phyloP scores from a whole-genome alignment of 2,888 invertebrate species.

The Cataglyphis rosenhaueri region DNA sequence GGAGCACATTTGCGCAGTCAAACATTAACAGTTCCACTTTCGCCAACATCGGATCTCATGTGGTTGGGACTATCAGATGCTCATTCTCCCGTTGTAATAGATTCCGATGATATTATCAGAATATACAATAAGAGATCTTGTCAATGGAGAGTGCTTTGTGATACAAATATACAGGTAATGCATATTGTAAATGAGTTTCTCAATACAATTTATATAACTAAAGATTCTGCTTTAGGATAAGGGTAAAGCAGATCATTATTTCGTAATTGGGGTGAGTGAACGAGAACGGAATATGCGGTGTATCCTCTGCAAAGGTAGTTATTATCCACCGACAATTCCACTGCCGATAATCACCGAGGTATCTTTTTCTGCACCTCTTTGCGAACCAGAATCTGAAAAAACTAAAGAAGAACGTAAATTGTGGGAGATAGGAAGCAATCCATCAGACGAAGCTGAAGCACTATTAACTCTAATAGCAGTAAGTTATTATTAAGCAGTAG shows the following conservation, averaged over 20 bases:
- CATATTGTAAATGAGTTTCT: constrained; percentile 8
- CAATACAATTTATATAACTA: not conserved
- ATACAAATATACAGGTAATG: constrained; percentile 90
- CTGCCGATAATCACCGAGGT: constrained; percentile 93
- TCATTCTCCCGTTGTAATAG: constrained; percentile 92
- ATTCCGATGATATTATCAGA: constrained; percentile 91
- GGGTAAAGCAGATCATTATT: constrained; percentile 91
- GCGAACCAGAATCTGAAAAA: constrained; percentile 93
- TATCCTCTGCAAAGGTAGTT: constrained; percentile 94
- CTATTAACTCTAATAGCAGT: constrained; percentile 97
- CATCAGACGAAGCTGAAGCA: constrained; percentile 90
- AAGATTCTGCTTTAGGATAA: constrained; percentile 85
- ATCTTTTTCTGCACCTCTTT: constrained; percentile 91
- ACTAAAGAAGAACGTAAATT: constrained; percentile 92
- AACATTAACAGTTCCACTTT: constrained; percentile 89
- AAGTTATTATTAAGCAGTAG: constrained; percentile 82
- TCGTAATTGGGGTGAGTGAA: constrained; percentile 93
- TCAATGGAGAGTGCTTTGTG: constrained; percentile 93
- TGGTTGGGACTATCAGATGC: constrained; percentile 94
- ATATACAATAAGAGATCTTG: constrained; percentile 90
- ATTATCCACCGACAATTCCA: constrained; percentile 95
- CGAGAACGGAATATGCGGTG: constrained; percentile 92
- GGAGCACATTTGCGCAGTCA: constrained; percentile 86
- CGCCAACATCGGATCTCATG: constrained; percentile 88
- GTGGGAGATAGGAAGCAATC: constrained; percentile 89